Conservation (phyloP, 2,888 invertebrate species). For the Zaprionus obscuricornis region DNA sequence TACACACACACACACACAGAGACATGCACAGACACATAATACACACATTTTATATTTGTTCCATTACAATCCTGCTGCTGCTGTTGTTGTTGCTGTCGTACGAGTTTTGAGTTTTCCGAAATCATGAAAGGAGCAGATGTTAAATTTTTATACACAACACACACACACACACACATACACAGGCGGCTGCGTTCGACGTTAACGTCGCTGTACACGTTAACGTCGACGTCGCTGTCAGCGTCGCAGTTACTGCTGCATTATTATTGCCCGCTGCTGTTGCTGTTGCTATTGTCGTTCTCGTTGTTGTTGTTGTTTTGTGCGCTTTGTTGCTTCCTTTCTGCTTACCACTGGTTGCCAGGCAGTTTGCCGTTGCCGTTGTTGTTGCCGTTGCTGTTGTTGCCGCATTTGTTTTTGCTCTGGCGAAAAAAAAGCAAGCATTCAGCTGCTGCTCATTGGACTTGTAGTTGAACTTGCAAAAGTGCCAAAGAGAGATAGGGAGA, state of each 20-base stretch:
- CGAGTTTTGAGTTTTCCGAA: conserved; percentile 83
- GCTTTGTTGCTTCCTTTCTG: conserved; percentile 57
- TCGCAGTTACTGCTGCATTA: conserved; percentile 49
- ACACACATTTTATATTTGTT: conserved; percentile 60
- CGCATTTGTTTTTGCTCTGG: conserved; percentile 45
- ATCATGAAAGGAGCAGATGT: conserved; percentile 83
- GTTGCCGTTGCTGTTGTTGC: conserved; percentile 29
- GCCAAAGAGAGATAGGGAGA: conserved; percentile 46
- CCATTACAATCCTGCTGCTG: conserved; percentile 67
- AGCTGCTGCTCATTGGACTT: conserved; percentile 60
- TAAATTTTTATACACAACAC: conserved; percentile 78
- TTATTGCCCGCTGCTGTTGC: conserved; percentile 51
- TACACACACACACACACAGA: conserved; percentile 14
- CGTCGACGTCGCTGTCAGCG: conserved; percentile 17
- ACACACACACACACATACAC: conserved; percentile 15
- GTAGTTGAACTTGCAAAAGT: conserved; percentile 21
- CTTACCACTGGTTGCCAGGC: conserved; percentile 45
- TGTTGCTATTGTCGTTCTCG: conserved; percentile 25
- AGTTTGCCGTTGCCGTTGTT: conserved; percentile 21
- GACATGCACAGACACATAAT: conserved; percentile 16
- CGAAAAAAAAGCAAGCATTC: conserved; percentile 68
- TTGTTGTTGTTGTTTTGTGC: conserved; percentile 27
- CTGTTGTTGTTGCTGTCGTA: conserved; percentile 52
- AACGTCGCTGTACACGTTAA: conserved; percentile 36
- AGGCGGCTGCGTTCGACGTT: conserved; percentile 32